Conservation (phyloP, 1,140 invertebrate genomes). For the Drosophila setifemur region DNA sequence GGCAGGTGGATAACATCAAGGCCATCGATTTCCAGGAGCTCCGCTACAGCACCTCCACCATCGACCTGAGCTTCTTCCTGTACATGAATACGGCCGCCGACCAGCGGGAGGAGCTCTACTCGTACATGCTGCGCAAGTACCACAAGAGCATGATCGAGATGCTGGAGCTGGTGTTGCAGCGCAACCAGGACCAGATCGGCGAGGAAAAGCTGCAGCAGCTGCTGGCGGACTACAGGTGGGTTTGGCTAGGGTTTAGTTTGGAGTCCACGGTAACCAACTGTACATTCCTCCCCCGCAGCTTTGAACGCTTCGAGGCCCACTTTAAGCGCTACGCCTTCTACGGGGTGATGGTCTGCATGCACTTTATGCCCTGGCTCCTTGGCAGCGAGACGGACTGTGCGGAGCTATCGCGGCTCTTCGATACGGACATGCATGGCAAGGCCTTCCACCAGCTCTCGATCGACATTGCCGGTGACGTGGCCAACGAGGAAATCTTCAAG, state of each 20-base stretch:
- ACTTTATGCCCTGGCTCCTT: conserved; percentile 75
- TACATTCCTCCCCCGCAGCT: conserved; percentile 16
- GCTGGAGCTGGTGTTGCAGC: conserved; percentile 59
- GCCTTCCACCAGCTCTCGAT: conserved; percentile 57
- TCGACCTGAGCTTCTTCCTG: conserved; percentile 76
- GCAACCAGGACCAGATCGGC: conserved; percentile 27
- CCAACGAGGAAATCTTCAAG: conserved; percentile 58
- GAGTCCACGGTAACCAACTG: too few species aligned
- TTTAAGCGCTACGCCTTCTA: conserved; percentile 75
- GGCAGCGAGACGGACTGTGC: conserved; percentile 57
- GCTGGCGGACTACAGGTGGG: conserved; percentile 48
- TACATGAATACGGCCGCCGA: conserved; percentile 66
- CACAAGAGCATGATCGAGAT: conserved; percentile 51
- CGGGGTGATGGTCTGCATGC: conserved; percentile 67
- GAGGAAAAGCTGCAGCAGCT: conserved; percentile 43
- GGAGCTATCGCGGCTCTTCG: conserved; percentile 59
- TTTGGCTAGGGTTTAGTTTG: too few species aligned
- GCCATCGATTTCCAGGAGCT: conserved; percentile 81
- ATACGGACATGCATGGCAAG: conserved; percentile 61
- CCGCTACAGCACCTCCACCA: conserved; percentile 61
- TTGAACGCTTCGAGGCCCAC: conserved; percentile 59
- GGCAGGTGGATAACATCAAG: conserved; percentile 51
- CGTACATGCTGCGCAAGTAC: conserved; percentile 29
- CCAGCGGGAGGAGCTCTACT: conserved; percentile 25
- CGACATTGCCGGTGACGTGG: conserved; percentile 64